Evolutionary conservation across 2,888 invertebrate species (phyloP).

Genomic region (Latrodectus hesperus): DNA sequence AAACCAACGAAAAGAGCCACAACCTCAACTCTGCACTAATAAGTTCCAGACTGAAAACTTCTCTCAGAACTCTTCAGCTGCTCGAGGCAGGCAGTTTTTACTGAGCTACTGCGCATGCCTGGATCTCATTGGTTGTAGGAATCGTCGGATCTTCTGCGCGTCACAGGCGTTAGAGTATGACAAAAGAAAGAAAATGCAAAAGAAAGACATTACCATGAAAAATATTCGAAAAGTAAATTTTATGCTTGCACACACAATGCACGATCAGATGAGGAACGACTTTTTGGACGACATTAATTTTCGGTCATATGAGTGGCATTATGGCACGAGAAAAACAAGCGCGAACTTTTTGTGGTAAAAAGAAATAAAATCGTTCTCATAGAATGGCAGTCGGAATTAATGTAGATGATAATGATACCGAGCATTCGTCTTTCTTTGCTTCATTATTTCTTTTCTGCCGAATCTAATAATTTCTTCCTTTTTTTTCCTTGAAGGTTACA

Average conservation of each 20-base stretch:
- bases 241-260: conserved; percentile 53
- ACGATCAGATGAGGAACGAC: conserved; percentile 29
- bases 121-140: conserved; percentile 25
- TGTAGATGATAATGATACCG: too few relatives aligned
- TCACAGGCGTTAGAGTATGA: conserved; percentile 40
- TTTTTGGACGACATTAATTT: too few relatives aligned
- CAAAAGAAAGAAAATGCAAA: conserved; percentile 34
- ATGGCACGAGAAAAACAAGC: too few relatives aligned
- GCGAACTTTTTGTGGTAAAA: too few relatives aligned
- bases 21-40: conserved; percentile 4
- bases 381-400: too few relatives aligned
- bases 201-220: conserved; percentile 9
- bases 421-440: too few relatives aligned
- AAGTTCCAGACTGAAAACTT: conserved; percentile 23
- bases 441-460: too few relatives aligned
- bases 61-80: conserved; percentile 1
- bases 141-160: conserved; percentile 31
- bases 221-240: conserved; percentile 58
- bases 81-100: conserved; percentile 13
- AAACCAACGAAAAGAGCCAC: conserved; percentile 13
- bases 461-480: too few relatives aligned
- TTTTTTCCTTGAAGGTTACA: too few relatives aligned
- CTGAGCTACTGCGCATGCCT: conserved; percentile 15
- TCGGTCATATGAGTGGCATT: too few relatives aligned
- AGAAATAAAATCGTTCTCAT: too few relatives aligned